Evolutionary conservation across 2,797 vertebrate species (phyloP), one percentile per base, ranked within the genome.

Genomic region (Syngnathus acus): DNA sequence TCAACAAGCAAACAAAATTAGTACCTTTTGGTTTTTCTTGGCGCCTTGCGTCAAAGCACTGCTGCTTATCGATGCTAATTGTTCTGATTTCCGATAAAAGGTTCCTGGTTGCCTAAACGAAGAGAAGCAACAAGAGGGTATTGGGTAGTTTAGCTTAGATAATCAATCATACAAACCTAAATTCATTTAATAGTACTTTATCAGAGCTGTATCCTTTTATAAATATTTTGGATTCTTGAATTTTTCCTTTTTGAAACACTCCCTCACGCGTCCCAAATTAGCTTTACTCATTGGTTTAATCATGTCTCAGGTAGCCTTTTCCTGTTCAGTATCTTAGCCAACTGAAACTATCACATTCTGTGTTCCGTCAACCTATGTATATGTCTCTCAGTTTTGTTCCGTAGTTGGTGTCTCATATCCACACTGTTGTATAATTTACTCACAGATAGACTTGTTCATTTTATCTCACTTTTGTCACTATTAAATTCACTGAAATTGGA

Each of bases 21-120:
- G 43, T 84, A 95, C 95, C 93, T 93, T 95, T 65, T 85, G 84
- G 90, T 72, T 79, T 90, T 75, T 89, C 79, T 80, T 86, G 57
- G 68, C 45, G 47, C 23, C 78, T 67, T 75, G 73, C 57, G 62
- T 65, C 42, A 54, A 1, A 62, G 51, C 14, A 14, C 42, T 65
- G 57, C 32, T 78, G 68, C 67, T 80, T 68, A 73, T 62, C 51
- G 81, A 64, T 48, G 77, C 74, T 64, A 66, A 42, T 67, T 92
- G 90, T 68, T 92, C 94, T 80, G 92, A 94, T 73, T 81, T 92
- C 95, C 95, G 95, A 0, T 68, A 87, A 76, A 91, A 54, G 39
- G 54, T 14, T 51, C 48, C 64, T 16, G 37, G 7, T 91, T 54
- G 81, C 79, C 81, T 90, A 66, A 85, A 89, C 8, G 64, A 17